These are phyloP conservation scores for Vidua macroura DNA, from an alignment of 2,113 vertebrate genomes.

Conservation along the genomic window DNA sequence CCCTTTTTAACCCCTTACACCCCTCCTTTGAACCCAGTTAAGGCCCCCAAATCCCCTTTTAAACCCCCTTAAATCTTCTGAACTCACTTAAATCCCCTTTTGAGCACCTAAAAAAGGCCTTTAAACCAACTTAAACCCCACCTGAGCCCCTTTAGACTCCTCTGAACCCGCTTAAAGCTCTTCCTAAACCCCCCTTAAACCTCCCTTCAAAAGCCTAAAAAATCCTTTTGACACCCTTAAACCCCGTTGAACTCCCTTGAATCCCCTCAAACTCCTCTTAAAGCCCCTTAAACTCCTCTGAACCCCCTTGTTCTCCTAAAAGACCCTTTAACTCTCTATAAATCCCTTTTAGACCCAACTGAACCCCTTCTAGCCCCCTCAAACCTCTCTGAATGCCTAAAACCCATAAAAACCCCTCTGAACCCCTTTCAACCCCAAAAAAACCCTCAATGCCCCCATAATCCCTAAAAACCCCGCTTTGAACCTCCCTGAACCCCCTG, in stretches of 20 bases:
- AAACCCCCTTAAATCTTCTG: neutral
- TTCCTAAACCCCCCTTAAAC: neutral
- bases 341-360: neutral
- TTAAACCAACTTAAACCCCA: neutral
- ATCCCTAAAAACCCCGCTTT: neutral
- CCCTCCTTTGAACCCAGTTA: neutral
- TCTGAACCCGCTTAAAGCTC: neutral
- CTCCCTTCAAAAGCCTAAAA: fast-evolving
- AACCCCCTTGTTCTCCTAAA: neutral
- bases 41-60: neutral
- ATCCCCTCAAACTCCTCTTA: neutral
- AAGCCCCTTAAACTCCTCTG: neutral
- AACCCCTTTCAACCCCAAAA: neutral
- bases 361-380: neutral
- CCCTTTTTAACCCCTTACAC: neutral
- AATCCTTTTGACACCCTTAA: neutral
- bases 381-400: neutral
- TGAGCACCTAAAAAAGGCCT: neutral
- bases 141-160: too few relatives aligned
- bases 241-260: neutral
- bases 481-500: neutral
- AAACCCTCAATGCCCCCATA: neutral
- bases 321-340: neutral
- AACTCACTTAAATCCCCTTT: neutral
- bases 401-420: neutral